A percentile compares a stretch with the other conserved stretches of the same genome.
Conservation (phyloP, 2,888 invertebrate genomes). For the Phaonia tiefii region DNA sequence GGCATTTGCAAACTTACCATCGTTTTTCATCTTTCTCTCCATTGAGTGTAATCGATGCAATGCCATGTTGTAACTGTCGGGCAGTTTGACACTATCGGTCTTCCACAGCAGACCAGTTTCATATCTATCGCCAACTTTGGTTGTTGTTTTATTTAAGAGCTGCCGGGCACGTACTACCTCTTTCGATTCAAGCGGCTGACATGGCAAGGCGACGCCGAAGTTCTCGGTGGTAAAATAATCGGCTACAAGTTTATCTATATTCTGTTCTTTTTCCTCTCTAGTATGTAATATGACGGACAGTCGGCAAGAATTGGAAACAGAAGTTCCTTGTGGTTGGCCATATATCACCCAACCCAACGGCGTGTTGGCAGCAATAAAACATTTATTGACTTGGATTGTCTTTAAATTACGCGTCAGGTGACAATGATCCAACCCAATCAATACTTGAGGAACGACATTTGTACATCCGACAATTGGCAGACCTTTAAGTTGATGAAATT, state of each 20-base stretch:
- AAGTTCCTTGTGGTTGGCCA: conserved; percentile 10
- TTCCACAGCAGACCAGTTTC: conserved; percentile 56
- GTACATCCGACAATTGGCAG: too few species aligned
- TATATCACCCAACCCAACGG: too few species aligned
- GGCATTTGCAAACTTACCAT: conserved; percentile 49
- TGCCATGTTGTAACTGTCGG: conserved; percentile 20
- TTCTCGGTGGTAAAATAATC: conserved; percentile 2
- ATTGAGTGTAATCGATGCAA: conserved; percentile 46
- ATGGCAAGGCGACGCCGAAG: background rate
- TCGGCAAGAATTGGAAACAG: background rate
- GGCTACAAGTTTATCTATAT: conserved; percentile 9
- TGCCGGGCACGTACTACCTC: conserved; percentile 17
- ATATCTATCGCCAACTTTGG: conserved; percentile 14
- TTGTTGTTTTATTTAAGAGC: background rate
- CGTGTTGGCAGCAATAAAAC: too few species aligned
- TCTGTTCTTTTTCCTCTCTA: too few species aligned
- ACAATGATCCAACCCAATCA: conserved; percentile 57
- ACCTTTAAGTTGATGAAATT: too few species aligned
- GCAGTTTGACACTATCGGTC: conserved; percentile 48
- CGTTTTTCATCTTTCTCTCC: conserved; percentile 57
- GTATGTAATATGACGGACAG: too few species aligned
- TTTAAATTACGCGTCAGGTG: too few species aligned
- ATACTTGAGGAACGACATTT: conserved; percentile 44
- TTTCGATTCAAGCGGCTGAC: conserved; percentile 23
- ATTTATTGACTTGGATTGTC: too few species aligned